Conservation (phyloP, 2,888 invertebrate species). For the Tromatobia lineatoria region DNA sequence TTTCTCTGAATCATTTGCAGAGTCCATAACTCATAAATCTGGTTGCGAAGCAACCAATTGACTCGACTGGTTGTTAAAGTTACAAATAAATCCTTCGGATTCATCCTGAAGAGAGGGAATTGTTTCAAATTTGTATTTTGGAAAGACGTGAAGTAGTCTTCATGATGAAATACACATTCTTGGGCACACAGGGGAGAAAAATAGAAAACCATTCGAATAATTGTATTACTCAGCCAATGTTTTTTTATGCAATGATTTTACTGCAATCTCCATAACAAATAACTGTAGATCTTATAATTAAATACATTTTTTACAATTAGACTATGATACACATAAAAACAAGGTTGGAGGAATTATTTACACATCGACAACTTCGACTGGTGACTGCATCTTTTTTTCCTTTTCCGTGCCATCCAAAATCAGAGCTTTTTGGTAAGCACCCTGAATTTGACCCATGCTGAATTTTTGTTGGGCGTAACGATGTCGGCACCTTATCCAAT, state of each 20-base stretch:
- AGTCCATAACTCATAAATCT: too few species aligned
- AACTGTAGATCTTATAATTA: slow-evolving; percentile 17
- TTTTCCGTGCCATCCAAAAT: neutral
- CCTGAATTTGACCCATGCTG: slow-evolving; percentile 52
- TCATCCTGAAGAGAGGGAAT: too few species aligned
- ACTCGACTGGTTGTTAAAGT: too few species aligned
- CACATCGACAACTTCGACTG: slow-evolving; percentile 47
- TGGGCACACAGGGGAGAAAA: too few species aligned
- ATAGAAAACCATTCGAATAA: neutral
- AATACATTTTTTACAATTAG: slow-evolving; percentile 38
- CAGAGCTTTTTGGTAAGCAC: slow-evolving; percentile 5
- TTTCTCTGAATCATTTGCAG: too few species aligned
- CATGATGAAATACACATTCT: too few species aligned
- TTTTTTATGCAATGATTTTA: slow-evolving; percentile 44
- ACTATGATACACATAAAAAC: slow-evolving; percentile 33
- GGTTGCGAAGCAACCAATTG: too few species aligned
- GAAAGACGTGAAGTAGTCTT: too few species aligned
- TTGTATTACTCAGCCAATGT: neutral
- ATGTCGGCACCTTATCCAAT: slow-evolving; percentile 57
- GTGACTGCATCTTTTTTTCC: neutral
- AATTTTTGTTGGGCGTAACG: slow-evolving; percentile 50
- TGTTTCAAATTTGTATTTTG: too few species aligned
- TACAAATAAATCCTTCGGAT: too few species aligned
- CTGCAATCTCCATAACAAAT: neutral
- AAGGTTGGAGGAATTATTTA: neutral